phyloP scores from a whole-genome alignment of 2,888 invertebrate species.

The Drosophila lutescens region DNA sequence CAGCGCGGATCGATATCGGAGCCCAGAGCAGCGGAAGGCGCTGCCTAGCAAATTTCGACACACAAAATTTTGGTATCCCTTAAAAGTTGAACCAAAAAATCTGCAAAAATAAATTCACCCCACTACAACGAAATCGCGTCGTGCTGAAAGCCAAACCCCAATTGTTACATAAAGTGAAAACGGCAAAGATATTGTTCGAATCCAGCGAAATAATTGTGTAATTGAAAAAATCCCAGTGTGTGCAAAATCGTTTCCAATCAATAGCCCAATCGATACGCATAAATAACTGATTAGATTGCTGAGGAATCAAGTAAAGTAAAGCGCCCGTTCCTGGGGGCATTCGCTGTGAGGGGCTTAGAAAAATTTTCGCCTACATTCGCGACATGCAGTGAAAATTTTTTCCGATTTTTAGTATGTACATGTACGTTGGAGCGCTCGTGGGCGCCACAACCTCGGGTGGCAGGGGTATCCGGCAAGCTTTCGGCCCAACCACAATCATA shows the following conservation, averaged over 20 bases:
- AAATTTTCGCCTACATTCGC: constrained; percentile 60
- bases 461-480: constrained; percentile 64
- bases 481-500: constrained; percentile 46
- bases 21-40: constrained; percentile 64
- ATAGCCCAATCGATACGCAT: constrained; percentile 44
- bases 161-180: constrained; percentile 11
- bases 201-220: constrained; percentile 57
- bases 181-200: constrained; percentile 2
- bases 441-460: constrained; percentile 70
- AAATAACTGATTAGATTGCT: constrained; percentile 22
- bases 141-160: not conserved
- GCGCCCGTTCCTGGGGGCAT: constrained; percentile 12
- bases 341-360: constrained; percentile 32
- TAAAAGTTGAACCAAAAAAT: constrained; percentile 48
- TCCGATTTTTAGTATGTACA: constrained; percentile 83
- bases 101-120: constrained; percentile 20
- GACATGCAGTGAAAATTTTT: constrained; percentile 73
- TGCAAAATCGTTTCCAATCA: constrained; percentile 46
- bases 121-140: constrained; percentile 9
- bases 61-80: constrained; percentile 54
- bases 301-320: constrained; percentile 1
- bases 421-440: constrained; percentile 73
- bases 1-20: constrained; percentile 83
- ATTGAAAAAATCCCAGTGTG: constrained; percentile 48
- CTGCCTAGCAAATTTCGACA: constrained; percentile 56